Conservation (phyloP, 2,113 vertebrate species). For the Odocoileus hemionus region DNA sequence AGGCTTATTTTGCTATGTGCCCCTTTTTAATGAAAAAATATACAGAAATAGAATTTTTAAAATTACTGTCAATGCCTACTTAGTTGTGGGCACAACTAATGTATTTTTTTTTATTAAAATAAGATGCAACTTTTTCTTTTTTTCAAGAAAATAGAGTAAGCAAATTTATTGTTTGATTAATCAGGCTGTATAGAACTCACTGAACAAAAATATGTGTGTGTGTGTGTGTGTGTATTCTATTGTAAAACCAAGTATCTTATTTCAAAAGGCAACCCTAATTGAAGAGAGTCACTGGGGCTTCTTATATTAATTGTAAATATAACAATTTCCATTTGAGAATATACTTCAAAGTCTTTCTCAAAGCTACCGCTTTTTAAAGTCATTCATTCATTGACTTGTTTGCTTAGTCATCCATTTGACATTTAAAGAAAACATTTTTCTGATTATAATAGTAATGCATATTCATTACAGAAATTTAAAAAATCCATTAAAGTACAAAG, state of each 20-base stretch:
- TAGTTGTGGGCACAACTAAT: neutral
- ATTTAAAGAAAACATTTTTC: neutral
- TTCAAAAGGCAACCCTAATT: neutral
- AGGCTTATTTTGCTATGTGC: neutral
- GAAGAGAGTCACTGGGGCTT: neutral
- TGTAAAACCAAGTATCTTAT: neutral
- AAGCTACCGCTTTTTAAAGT: neutral
- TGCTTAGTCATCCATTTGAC: neutral
- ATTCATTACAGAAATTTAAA: neutral
- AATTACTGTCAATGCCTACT: neutral
- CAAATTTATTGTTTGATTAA: neutral
- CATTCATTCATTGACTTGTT: neutral
- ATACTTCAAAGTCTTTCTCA: neutral
- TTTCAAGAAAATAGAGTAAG: neutral
- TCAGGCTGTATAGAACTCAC: neutral
- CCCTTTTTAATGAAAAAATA: neutral
- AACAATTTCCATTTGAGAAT: neutral
- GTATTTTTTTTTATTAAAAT: conserved; percentile 4
- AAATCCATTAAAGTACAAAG: neutral
- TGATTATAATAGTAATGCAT: neutral
- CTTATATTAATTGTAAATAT: neutral
- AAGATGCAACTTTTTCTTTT: neutral
- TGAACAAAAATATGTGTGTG: neutral
- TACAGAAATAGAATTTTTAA: neutral
- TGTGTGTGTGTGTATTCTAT: neutral